phyloP scores from a whole-genome alignment of 2,797 vertebrate species.

The Pipistrellus pipistrellus region DNA sequence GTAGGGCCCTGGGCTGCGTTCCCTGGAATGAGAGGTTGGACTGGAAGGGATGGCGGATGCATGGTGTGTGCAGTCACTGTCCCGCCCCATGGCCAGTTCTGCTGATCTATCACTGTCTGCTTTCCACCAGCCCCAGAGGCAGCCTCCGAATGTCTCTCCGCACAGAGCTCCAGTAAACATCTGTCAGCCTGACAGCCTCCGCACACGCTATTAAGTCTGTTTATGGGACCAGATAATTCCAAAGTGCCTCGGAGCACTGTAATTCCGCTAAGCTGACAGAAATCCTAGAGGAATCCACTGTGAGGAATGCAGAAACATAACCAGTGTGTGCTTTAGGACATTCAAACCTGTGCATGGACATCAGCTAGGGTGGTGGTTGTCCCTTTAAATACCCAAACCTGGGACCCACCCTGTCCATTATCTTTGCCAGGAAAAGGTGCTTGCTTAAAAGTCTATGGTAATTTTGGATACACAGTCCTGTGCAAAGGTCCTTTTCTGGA shows the following conservation, averaged over 20 bases:
- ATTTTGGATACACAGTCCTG: background rate
- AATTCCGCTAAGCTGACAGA: constrained; percentile 6
- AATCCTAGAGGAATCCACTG: background rate
- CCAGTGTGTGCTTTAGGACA: background rate
- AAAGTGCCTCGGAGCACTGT: constrained; percentile 9
- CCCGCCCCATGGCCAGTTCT: background rate
- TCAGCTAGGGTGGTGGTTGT: background rate
- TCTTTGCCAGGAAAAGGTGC: background rate
- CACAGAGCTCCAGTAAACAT: background rate
- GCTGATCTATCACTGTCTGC: background rate
- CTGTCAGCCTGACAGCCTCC: constrained; percentile 32
- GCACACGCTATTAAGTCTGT: constrained; percentile 5
- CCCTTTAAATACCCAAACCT: background rate
- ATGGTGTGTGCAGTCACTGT: background rate
- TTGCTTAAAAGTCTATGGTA: constrained; percentile 7
- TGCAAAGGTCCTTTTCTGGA: background rate
- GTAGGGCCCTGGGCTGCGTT: background rate
- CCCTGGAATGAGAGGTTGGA: background rate
- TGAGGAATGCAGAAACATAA: background rate
- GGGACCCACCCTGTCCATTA: background rate
- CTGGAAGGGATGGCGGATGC: background rate
- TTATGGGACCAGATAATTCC: background rate
- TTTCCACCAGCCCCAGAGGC: background rate
- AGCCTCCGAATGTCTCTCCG: constrained; percentile 4
- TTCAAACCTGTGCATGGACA: background rate